Evolutionary conservation across 23 tunicate genomes (phyloP).

Genomic region (Ciona savignyi): DNA sequence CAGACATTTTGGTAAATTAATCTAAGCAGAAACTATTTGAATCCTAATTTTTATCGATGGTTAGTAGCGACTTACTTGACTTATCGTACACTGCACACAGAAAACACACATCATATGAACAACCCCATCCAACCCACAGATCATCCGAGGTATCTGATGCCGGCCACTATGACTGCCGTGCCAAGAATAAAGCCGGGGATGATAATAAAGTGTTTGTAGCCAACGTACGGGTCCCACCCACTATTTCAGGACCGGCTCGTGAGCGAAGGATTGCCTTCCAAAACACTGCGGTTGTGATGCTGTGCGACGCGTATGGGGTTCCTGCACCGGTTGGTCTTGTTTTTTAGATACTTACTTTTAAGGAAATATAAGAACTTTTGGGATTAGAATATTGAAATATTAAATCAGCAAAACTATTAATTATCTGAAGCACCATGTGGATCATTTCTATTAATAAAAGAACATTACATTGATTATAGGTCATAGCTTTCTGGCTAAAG

Average conservation of each 20-base stretch:
- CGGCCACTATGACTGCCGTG: conserved; percentile 89
- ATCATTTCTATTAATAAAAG: too few species aligned
- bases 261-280: conserved; percentile 35
- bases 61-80: background rate
- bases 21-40: too few species aligned
- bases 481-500: too few species aligned
- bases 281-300: conserved; percentile 52
- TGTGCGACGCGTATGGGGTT: conserved; percentile 72
- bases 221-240: conserved; percentile 54
- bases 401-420: too few species aligned
- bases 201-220: conserved; percentile 64
- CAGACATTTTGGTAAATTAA: background rate
- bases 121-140: too few species aligned
- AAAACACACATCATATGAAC: too few species aligned
- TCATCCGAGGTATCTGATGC: conserved; percentile 35
- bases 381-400: too few species aligned
- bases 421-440: too few species aligned
- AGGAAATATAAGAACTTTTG: background rate
- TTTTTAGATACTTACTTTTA: background rate
- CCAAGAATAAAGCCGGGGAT: conserved; percentile 82
- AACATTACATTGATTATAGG: too few species aligned
- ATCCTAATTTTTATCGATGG: background rate
- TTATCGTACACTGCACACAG: background rate
- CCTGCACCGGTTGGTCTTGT: conserved; percentile 62
- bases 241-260: conserved; percentile 56